Evolutionary conservation across 2,888 invertebrate genomes (phyloP).

Genomic region (Andrena dorsata): DNA sequence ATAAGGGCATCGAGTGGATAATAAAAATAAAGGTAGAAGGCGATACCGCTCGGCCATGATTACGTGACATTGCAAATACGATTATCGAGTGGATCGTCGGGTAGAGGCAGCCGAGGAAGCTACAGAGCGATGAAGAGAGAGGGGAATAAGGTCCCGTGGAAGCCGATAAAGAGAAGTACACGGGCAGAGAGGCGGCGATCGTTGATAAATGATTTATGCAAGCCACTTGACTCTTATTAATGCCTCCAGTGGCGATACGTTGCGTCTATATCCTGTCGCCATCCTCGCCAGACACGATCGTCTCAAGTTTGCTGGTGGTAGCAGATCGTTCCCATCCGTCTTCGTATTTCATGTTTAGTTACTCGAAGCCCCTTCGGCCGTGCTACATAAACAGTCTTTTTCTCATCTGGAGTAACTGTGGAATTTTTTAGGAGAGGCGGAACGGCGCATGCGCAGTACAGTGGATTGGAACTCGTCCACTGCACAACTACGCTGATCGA

Average conservation of each 20-base stretch:
- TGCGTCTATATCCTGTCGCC: constrained; percentile 58
- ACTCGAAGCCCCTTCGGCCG: not conserved
- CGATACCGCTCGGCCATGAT: constrained; percentile 51
- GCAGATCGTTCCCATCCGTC: constrained; percentile 7
- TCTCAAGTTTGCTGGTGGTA: not conserved
- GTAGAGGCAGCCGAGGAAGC: constrained; percentile 29
- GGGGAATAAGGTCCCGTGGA: constrained; percentile 16
- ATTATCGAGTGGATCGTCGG: constrained; percentile 53
- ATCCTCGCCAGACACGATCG: constrained; percentile 50
- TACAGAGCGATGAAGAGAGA: not conserved
- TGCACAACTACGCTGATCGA: not conserved
- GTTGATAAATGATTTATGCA: constrained; percentile 79
- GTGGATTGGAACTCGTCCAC: not conserved
- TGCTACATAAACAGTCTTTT: not conserved
- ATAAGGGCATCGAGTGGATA: constrained; percentile 51
- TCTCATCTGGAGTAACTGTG: not conserved
- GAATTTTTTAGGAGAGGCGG: not conserved
- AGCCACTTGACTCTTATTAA: constrained; percentile 75
- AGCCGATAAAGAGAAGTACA: constrained; percentile 46
- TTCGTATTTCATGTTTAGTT: constrained; percentile 1
- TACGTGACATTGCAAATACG: constrained; percentile 54
- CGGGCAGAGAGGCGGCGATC: constrained; percentile 56
- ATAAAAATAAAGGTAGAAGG: constrained; percentile 37
- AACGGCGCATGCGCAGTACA: not conserved
- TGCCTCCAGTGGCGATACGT: constrained; percentile 65